Conservation (phyloP, 2,888 invertebrate genomes). For the Allacma fusca region DNA sequence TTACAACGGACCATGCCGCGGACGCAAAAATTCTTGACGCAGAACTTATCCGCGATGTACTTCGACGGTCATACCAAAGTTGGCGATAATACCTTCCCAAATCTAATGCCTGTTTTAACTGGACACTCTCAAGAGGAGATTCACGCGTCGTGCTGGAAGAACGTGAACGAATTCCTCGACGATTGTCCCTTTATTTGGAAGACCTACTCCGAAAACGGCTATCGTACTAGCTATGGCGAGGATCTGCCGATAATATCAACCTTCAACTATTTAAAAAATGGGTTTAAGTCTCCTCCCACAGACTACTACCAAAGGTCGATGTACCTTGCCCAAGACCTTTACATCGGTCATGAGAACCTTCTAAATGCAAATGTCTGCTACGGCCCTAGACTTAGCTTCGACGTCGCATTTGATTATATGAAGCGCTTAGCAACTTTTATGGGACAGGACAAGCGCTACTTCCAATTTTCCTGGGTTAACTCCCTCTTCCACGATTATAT, state of each 20-base stretch:
- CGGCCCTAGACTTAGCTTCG: slow-evolving; percentile 21
- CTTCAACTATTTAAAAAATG: slow-evolving; percentile 27
- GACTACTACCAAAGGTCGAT: background rate
- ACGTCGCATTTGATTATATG: slow-evolving; percentile 15
- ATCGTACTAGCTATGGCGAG: background rate
- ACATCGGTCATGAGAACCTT: background rate
- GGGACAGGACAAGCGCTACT: slow-evolving; percentile 66
- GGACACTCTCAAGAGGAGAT: slow-evolving; percentile 2
- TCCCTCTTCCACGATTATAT: slow-evolving; percentile 85
- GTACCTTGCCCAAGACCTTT: background rate
- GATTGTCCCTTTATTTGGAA: slow-evolving; percentile 24
- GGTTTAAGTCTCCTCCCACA: background rate
- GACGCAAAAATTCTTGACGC: slow-evolving; percentile 71
- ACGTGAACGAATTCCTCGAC: background rate
- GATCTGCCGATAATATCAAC: background rate
- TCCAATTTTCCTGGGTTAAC: slow-evolving; percentile 85
- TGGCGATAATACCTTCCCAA: slow-evolving; percentile 93
- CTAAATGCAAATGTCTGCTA: slow-evolving; percentile 21
- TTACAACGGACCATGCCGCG: slow-evolving; percentile 81
- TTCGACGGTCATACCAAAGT: slow-evolving; percentile 91
- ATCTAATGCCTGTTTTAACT: slow-evolving; percentile 64
- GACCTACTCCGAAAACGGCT: background rate
- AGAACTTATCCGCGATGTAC: slow-evolving; percentile 74
- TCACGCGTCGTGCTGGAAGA: too few relatives aligned
- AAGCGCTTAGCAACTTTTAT: slow-evolving; percentile 19